A percentile compares a stretch with the other conserved stretches of the same genome.
Conservation (phyloP, 2,888 invertebrate species). For the Stenodera caucasica region DNA sequence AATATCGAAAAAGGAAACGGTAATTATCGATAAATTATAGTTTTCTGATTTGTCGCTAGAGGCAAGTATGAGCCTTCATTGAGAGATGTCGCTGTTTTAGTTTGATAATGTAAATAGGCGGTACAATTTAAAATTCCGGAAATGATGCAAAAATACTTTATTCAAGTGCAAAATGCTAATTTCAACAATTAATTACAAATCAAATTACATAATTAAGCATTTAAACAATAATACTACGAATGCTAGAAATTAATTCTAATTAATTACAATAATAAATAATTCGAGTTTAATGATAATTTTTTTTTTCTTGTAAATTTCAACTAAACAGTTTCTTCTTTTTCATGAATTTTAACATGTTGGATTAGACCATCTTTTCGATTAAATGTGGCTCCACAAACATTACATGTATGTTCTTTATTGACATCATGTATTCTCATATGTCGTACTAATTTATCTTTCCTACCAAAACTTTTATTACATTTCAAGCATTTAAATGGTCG, state of each 20-base stretch:
- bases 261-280: slow-evolving; percentile 4
- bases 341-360: slow-evolving; percentile 63
- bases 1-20: too few relatives aligned
- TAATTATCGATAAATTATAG: too few relatives aligned
- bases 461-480: slow-evolving; percentile 68
- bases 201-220: too few relatives aligned
- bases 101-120: too few relatives aligned
- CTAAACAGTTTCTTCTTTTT: background rate
- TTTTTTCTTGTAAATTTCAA: too few relatives aligned
- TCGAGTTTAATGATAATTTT: background rate
- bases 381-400: slow-evolving; percentile 64
- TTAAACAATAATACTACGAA: slow-evolving; percentile 9
- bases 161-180: too few relatives aligned
- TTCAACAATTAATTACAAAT: too few relatives aligned
- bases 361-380: slow-evolving; percentile 62
- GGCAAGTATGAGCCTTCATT: too few relatives aligned
- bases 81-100: too few relatives aligned
- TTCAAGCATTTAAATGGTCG: slow-evolving; percentile 69
- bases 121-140: too few relatives aligned
- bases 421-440: slow-evolving; percentile 69
- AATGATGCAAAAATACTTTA: too few relatives aligned
- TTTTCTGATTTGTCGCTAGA: too few relatives aligned
- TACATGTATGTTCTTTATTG: slow-evolving; percentile 58
- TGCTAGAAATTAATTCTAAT: slow-evolving; percentile 7
- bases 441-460: slow-evolving; percentile 69